Conservation (phyloP, 2,113 vertebrate genomes). For the Tamias sibiricus region DNA sequence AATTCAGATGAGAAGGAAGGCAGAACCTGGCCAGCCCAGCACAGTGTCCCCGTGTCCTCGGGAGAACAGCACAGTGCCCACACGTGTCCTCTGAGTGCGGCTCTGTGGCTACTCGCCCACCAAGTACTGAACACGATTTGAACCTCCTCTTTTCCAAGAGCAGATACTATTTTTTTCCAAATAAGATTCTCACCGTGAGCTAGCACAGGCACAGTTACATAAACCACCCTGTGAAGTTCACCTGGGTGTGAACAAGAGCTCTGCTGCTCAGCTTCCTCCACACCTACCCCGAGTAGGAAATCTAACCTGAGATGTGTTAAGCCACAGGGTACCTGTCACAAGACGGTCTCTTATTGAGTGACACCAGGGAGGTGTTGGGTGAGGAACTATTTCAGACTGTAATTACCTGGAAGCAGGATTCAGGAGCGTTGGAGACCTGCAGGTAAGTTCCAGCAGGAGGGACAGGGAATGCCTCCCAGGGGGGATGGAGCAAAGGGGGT, state of each 20-base stretch:
- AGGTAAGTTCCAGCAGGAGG: not conserved
- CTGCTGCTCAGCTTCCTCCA: not conserved
- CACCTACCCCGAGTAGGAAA: not conserved
- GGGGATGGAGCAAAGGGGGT: not conserved
- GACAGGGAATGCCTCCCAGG: not conserved
- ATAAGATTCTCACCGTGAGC: not conserved
- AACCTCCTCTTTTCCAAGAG: not conserved
- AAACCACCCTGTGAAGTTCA: not conserved
- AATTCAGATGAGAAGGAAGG: not conserved
- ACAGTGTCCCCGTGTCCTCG: not conserved
- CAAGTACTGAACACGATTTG: not conserved
- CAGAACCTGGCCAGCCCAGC: not conserved
- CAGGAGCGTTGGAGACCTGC: not conserved
- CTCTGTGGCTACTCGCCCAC: not conserved
- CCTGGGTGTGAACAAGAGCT: not conserved
- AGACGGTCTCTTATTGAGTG: not conserved
- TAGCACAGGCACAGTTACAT: not conserved
- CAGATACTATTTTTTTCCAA: not conserved
- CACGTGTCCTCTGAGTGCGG: not conserved
- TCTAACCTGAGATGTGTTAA: not conserved
- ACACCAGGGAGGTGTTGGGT: not conserved
- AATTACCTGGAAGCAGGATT: constrained; percentile 21
- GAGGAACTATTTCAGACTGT: not conserved
- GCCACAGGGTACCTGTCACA: not conserved
- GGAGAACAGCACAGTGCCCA: not conserved